Conservation (phyloP, 2,113 vertebrate genomes). For the Mastomys coucha region DNA sequence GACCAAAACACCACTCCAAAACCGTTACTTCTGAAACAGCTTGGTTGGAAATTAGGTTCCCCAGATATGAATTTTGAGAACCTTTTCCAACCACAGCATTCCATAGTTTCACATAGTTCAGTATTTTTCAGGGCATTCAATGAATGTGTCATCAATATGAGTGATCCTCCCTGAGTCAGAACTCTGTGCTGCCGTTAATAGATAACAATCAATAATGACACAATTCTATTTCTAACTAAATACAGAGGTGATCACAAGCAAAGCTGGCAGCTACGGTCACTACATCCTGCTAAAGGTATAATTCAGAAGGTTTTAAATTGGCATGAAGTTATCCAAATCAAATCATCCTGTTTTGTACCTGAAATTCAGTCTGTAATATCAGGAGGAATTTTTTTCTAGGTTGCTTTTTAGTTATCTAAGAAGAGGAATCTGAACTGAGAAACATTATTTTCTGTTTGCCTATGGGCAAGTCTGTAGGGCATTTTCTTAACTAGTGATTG, state of each 20-base stretch:
- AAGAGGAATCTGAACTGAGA: background rate
- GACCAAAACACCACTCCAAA: background rate
- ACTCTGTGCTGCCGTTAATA: background rate
- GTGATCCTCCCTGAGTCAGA: background rate
- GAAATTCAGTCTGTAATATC: constrained; percentile 24
- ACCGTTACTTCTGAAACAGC: background rate
- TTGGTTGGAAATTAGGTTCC: background rate
- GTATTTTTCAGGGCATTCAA: background rate
- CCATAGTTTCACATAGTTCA: background rate
- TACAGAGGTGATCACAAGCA: background rate
- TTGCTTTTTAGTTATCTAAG: background rate
- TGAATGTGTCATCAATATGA: background rate
- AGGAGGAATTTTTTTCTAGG: background rate
- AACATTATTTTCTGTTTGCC: background rate
- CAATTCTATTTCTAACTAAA: background rate
- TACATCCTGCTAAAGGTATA: background rate
- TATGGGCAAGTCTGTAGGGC: background rate
- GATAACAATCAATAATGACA: background rate
- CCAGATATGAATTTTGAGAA: background rate
- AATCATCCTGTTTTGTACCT: background rate
- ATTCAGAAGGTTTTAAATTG: constrained; percentile 1
- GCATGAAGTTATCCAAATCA: constrained; percentile 6
- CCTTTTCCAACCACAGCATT: background rate
- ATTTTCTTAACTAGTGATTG: background rate
- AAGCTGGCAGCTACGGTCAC: background rate